Evolutionary conservation across 2,888 invertebrate genomes (phyloP).

Genomic region (Agriopis leucophaearia): DNA sequence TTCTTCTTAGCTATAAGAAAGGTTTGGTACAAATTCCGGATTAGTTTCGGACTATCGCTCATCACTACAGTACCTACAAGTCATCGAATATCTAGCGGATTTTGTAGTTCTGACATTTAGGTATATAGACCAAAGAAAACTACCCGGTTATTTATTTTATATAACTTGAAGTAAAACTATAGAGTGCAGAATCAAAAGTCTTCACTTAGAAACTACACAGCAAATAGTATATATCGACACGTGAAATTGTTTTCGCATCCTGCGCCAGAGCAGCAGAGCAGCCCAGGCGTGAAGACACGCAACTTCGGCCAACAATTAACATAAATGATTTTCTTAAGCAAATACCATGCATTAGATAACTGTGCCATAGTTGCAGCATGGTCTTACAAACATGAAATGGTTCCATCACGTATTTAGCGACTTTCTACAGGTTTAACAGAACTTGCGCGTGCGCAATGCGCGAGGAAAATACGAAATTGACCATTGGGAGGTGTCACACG

Average conservation of each 20-base stretch:
- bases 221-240: constrained; percentile 23
- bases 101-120: background rate
- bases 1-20: constrained; percentile 7
- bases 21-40: background rate
- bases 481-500: constrained; percentile 57
- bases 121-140: too few species aligned
- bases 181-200: background rate
- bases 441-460: constrained; percentile 46
- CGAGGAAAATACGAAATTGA: constrained; percentile 52
- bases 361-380: constrained; percentile 35
- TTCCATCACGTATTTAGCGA: constrained; percentile 68
- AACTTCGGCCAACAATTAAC: constrained; percentile 25
- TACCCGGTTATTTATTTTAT: too few species aligned
- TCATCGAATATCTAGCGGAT: background rate
- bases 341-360: constrained; percentile 48
- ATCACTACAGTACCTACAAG: background rate
- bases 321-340: constrained; percentile 42
- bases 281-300: constrained; percentile 38
- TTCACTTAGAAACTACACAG: background rate
- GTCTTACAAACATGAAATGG: constrained; percentile 48
- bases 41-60: background rate
- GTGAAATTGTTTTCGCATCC: constrained; percentile 44
- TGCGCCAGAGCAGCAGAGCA: constrained; percentile 20
- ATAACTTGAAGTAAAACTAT: too few species aligned
- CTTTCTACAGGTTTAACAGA: constrained; percentile 66